phyloP scores from a whole-genome alignment of 2,797 vertebrate species.

The Babyrousa celebensis region DNA sequence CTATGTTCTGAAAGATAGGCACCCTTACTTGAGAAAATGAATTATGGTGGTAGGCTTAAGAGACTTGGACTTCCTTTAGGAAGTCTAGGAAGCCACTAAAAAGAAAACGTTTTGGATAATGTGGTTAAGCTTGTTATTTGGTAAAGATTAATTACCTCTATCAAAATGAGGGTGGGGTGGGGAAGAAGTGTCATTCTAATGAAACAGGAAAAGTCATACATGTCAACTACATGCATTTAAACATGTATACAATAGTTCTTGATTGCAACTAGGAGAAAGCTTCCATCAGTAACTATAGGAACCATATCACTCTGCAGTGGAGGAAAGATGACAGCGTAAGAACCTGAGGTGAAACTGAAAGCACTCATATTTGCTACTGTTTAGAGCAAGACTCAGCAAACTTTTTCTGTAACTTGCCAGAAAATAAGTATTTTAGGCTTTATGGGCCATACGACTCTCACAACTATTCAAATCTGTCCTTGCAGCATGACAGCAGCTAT shows the following conservation, averaged over 20 bases:
- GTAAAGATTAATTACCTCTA: conserved; percentile 2
- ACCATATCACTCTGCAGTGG: background rate
- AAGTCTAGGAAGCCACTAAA: conserved; percentile 35
- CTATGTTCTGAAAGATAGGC: background rate
- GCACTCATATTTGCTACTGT: background rate
- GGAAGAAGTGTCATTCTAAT: background rate
- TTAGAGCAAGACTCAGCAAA: background rate
- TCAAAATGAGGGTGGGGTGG: background rate
- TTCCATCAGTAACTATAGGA: conserved; percentile 44
- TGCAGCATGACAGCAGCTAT: background rate
- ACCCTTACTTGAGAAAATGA: background rate
- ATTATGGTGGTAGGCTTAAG: background rate
- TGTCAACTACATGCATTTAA: background rate
- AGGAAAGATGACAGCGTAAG: background rate
- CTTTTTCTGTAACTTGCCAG: background rate
- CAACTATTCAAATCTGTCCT: background rate
- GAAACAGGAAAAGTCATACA: conserved; percentile 17
- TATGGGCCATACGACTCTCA: background rate
- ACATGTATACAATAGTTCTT: conserved; percentile 38
- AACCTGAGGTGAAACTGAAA: conserved; percentile 37
- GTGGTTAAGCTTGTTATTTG: conserved; percentile 4
- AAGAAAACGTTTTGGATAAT: background rate
- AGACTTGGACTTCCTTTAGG: background rate
- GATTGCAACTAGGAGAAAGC: background rate
- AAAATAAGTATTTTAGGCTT: background rate